These are phyloP conservation scores for Phocides pigmalion DNA, from an alignment of 1,140 invertebrate species.

Conservation along the genomic window DNA sequence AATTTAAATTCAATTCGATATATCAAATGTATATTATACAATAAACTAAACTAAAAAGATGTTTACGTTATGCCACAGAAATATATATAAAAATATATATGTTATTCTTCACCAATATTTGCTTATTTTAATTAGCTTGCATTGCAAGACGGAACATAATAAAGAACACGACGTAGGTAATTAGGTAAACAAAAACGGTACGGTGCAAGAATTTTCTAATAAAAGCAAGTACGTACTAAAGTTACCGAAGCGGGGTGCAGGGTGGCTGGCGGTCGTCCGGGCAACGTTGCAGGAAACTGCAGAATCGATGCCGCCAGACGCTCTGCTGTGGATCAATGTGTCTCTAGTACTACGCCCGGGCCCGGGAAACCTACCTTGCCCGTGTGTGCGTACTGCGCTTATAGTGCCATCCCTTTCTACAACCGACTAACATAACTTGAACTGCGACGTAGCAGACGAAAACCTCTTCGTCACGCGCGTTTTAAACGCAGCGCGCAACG, in stretches of 20 bases:
- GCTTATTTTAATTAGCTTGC: not conserved
- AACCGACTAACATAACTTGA: constrained; percentile 49
- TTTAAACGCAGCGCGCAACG: constrained; percentile 34
- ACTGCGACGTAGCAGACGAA: constrained; percentile 43
- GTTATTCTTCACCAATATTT: not conserved
- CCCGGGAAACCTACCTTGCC: constrained; percentile 69
- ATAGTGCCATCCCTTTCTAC: constrained; percentile 47
- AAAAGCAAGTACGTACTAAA: constrained; percentile 52
- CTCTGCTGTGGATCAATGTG: constrained; percentile 80
- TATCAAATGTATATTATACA: too few species aligned
- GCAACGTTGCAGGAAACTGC: constrained; percentile 80
- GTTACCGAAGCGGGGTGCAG: constrained; percentile 64
- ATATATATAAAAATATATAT: too few species aligned
- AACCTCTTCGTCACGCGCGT: constrained; percentile 31
- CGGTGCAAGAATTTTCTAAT: constrained; percentile 64
- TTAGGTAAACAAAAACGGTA: constrained; percentile 23
- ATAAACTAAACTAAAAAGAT: too few species aligned
- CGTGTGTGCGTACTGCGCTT: constrained; percentile 49
- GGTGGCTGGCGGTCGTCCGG: constrained; percentile 69
- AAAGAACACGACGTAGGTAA: constrained; percentile 33
- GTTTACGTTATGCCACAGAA: too few species aligned
- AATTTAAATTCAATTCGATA: too few species aligned
- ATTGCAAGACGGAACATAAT: constrained; percentile 26
- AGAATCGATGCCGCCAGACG: constrained; percentile 82
- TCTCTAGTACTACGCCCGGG: constrained; percentile 81